Evolutionary conservation across 2,888 invertebrate genomes (phyloP).

Genomic region (Orgyia antiqua): DNA sequence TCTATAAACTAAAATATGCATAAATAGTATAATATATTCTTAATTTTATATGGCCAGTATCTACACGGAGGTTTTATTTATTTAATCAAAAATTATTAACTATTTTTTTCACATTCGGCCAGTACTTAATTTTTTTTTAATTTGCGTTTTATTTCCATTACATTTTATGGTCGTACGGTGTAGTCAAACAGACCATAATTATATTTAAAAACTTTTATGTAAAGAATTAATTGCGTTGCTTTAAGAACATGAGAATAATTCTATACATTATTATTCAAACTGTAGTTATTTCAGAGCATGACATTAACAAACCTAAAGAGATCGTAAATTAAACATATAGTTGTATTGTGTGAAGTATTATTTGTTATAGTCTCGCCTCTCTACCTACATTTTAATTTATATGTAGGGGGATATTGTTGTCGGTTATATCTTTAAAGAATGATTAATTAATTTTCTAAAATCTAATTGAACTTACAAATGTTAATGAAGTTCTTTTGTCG

Average conservation of each 20-base stretch:
- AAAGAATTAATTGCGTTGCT: background rate
- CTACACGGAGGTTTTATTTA: too few relatives aligned
- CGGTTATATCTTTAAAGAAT: conserved; percentile 16
- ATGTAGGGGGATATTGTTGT: conserved; percentile 6
- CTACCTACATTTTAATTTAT: conserved; percentile 9
- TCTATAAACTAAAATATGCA: too few relatives aligned
- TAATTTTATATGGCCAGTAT: too few relatives aligned
- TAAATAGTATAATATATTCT: too few relatives aligned
- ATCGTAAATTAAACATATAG: background rate
- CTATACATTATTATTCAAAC: background rate
- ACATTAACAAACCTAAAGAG: background rate
- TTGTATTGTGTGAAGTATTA: conserved; percentile 7
- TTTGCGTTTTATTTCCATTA: background rate
- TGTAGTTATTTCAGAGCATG: conserved; percentile 1
- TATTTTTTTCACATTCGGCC: background rate
- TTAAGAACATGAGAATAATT: background rate
- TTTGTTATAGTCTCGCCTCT: conserved; percentile 12
- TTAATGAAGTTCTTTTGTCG: conserved; percentile 16
- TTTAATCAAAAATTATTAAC: background rate
- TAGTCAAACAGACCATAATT: background rate
- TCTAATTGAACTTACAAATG: conserved; percentile 11
- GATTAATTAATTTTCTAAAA: conserved; percentile 18
- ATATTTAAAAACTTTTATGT: background rate
- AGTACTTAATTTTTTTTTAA: background rate
- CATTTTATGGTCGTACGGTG: background rate